Evolutionary conservation across 2,888 invertebrate species (phyloP).

Genomic region (Thymelicus acteon): DNA sequence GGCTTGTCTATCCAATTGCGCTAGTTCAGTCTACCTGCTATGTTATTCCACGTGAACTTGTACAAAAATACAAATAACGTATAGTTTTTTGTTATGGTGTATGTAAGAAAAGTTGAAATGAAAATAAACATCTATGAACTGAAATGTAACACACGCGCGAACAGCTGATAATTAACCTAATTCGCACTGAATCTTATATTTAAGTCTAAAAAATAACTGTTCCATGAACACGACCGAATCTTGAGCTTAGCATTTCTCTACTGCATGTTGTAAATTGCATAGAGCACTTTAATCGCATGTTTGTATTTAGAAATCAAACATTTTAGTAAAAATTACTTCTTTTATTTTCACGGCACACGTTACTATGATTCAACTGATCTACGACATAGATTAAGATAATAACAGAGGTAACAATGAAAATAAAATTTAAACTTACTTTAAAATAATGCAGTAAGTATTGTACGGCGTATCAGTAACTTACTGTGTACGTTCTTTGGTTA

Average conservation of each 20-base stretch:
- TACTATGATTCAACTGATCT: not conserved
- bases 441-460: not conserved
- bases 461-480: too few relatives aligned
- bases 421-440: constrained; percentile 11
- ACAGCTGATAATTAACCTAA: not conserved
- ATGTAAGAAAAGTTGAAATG: not conserved
- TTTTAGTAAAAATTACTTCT: constrained; percentile 6
- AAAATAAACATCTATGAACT: not conserved
- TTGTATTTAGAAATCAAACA: constrained; percentile 15
- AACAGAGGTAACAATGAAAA: not conserved
- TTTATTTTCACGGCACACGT: not conserved
- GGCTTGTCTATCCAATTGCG: constrained; percentile 57
- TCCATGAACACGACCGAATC: constrained; percentile 22
- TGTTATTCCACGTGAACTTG: constrained; percentile 16
- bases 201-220: not conserved
- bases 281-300: constrained; percentile 1
- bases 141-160: not conserved
- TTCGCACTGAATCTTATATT: not conserved
- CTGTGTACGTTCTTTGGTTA: not conserved
- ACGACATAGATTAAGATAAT: not conserved
- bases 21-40: constrained; percentile 40
- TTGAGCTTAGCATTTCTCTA: constrained; percentile 2
- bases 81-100: not conserved
- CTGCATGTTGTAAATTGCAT: constrained; percentile 17
- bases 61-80: not conserved